Percentiles rank a stretch among this genome's conserved stretches.
phyloP scores from a whole-genome alignment of 2,113 vertebrate genomes.

The Trinectes maculatus region DNA sequence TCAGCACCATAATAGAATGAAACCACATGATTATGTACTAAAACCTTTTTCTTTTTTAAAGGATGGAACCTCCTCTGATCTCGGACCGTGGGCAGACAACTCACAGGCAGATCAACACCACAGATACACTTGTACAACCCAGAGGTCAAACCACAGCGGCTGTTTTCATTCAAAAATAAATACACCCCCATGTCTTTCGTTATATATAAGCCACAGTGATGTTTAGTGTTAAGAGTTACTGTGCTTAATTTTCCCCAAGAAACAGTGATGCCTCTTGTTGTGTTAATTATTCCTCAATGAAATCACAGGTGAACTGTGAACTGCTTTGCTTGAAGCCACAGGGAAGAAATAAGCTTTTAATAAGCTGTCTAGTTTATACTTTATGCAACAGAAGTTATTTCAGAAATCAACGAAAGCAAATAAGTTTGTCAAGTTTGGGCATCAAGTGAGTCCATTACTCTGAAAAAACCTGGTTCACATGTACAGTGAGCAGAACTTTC shows the following conservation, averaged over 20 bases:
- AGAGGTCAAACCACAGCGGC: slow-evolving; percentile 72
- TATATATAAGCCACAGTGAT: neutral
- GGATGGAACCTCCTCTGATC: slow-evolving; percentile 18
- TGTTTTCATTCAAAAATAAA: neutral
- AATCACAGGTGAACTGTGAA: slow-evolving; percentile 29
- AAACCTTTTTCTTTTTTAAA: slow-evolving; percentile 32
- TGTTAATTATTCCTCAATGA: slow-evolving; percentile 49
- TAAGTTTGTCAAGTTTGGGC: slow-evolving; percentile 24
- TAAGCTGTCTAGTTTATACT: slow-evolving; percentile 24
- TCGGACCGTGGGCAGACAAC: slow-evolving; percentile 40
- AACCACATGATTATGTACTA: neutral
- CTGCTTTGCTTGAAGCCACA: slow-evolving; percentile 18
- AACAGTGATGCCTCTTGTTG: slow-evolving; percentile 24
- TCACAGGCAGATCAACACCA: slow-evolving; percentile 47
- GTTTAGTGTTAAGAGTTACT: slow-evolving; percentile 17
- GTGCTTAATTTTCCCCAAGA: slow-evolving; percentile 22
- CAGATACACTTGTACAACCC: slow-evolving; percentile 79
- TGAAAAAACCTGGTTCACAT: neutral
- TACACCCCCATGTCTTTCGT: too few relatives aligned
- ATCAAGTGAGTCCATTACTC: slow-evolving; percentile 32
- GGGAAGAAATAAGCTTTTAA: slow-evolving; percentile 36
- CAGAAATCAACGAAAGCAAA: slow-evolving; percentile 28
- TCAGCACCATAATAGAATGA: neutral
- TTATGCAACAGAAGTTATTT: slow-evolving; percentile 1
- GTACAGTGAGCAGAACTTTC: neutral